A percentile compares a stretch with the other conserved stretches of the same genome.
Conservation (phyloP, 2,113 vertebrate genomes). For the Emydura subglobosa region DNA sequence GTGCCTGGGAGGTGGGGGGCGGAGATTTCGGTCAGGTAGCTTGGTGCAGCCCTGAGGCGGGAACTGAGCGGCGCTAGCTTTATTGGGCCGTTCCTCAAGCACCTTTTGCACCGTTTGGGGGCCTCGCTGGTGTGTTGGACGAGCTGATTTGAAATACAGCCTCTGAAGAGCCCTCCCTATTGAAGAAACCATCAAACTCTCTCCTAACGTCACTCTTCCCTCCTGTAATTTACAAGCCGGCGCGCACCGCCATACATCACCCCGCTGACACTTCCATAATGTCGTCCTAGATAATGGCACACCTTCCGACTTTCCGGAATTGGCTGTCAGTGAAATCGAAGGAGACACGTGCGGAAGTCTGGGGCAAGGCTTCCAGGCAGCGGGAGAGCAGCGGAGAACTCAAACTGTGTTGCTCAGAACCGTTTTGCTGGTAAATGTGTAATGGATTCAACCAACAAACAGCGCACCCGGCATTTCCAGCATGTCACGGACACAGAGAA, state of each 20-base stretch:
- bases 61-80: not conserved
- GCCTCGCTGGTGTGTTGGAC: not conserved
- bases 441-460: accelerated
- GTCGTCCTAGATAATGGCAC: constrained; percentile 67
- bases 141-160: constrained; percentile 62
- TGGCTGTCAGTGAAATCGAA: constrained; percentile 74
- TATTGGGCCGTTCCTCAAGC: not conserved
- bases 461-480: accelerated
- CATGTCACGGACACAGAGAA: accelerated
- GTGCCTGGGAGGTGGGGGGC: not conserved
- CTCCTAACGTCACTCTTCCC: constrained; percentile 66
- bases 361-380: not conserved
- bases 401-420: not conserved
- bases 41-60: not conserved
- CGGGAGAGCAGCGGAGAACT: accelerated
- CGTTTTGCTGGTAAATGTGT: not conserved
- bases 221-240: constrained; percentile 36
- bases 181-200: constrained; percentile 71
- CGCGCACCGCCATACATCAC: constrained; percentile 67
- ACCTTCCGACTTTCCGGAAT: constrained; percentile 63
- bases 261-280: constrained; percentile 67
- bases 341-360: constrained; percentile 61
- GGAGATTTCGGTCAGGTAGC: not conserved
- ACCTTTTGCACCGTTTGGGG: constrained; percentile 12
- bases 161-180: constrained; percentile 62